Evolutionary conservation across 2,888 invertebrate species (phyloP).

Genomic region (Pachycephus smyrnensis): DNA sequence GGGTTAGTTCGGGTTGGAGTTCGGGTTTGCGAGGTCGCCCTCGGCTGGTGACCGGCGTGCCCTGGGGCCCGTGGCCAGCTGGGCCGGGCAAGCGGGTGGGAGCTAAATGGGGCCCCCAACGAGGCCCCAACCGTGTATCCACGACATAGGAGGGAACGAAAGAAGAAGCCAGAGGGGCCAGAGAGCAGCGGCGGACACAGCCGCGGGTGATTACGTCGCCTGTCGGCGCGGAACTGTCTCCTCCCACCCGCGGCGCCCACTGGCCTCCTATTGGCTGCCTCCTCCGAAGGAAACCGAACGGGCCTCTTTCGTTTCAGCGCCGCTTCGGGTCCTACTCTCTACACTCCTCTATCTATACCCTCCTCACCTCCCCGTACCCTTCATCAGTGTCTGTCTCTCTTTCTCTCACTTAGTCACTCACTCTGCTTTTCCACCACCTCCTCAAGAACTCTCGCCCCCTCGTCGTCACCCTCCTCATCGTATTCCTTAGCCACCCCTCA

Average conservation of each 20-base stretch:
- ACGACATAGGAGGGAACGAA: constrained; percentile 26
- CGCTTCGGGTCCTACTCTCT: neutral
- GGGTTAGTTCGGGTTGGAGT: neutral
- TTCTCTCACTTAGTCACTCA: constrained; percentile 23
- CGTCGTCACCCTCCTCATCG: constrained; percentile 15
- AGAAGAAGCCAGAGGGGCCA: constrained; percentile 42
- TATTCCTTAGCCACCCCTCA: constrained; percentile 15
- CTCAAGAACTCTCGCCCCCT: constrained; percentile 18
- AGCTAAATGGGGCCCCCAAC: constrained; percentile 10
- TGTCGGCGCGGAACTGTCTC: constrained; percentile 66
- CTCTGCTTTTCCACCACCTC: constrained; percentile 12
- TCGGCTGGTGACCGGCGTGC: constrained; percentile 38
- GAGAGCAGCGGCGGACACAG: constrained; percentile 49
- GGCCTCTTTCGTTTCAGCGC: constrained; percentile 33
- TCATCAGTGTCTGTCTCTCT: constrained; percentile 19
- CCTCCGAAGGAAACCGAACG: constrained; percentile 43
- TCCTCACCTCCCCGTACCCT: constrained; percentile 16
- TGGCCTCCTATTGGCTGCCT: constrained; percentile 54
- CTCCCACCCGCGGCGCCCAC: constrained; percentile 64
- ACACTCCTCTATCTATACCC: neutral
- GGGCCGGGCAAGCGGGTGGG: constrained; percentile 14
- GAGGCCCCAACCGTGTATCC: constrained; percentile 14
- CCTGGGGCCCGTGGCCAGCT: constrained; percentile 28
- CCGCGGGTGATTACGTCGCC: constrained; percentile 65
- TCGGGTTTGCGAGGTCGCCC: constrained; percentile 20